These are phyloP conservation scores for Taphrorychus bicolor DNA, from an alignment of 2,888 invertebrate species.

Conservation along the genomic window DNA sequence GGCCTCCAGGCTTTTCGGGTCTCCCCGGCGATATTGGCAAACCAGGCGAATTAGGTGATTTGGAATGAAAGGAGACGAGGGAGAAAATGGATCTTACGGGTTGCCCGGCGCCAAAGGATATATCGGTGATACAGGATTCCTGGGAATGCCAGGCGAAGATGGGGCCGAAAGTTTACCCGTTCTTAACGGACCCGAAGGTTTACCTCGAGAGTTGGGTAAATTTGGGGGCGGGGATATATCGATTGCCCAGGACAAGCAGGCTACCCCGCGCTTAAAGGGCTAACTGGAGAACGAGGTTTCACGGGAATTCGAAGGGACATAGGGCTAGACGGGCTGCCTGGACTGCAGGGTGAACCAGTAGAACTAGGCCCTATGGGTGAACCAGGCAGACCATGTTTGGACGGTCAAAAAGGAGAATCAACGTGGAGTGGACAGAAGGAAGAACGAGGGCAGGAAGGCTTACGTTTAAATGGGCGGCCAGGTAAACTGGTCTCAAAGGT, in stretches of 20 bases:
- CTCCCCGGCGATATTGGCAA: constrained; percentile 47
- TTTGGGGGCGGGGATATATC: constrained; percentile 60
- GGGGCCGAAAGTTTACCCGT: constrained; percentile 49
- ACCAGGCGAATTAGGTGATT: constrained; percentile 55
- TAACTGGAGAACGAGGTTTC: constrained; percentile 44
- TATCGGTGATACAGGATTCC: constrained; percentile 50
- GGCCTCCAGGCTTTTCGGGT: constrained; percentile 55
- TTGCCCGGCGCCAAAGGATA: constrained; percentile 53
- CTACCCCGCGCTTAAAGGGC: constrained; percentile 48
- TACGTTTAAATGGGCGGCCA: constrained; percentile 46
- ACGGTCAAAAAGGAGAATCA: constrained; percentile 64
- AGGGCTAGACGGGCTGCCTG: constrained; percentile 57
- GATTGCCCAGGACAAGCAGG: constrained; percentile 58
- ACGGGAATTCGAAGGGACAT: constrained; percentile 58
- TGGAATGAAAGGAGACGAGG: constrained; percentile 55
- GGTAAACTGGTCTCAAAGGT: too few relatives aligned
- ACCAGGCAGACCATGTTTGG: constrained; percentile 56
- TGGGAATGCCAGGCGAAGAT: constrained; percentile 49
- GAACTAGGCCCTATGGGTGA: constrained; percentile 57
- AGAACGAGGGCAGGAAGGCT: constrained; percentile 60
- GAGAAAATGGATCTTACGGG: constrained; percentile 51
- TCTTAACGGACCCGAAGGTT: constrained; percentile 51
- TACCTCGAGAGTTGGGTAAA: constrained; percentile 64
- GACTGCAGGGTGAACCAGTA: constrained; percentile 49
- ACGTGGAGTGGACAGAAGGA: constrained; percentile 70